Conservation (phyloP, 1,140 invertebrate species). For the Melitaea cinxia region DNA sequence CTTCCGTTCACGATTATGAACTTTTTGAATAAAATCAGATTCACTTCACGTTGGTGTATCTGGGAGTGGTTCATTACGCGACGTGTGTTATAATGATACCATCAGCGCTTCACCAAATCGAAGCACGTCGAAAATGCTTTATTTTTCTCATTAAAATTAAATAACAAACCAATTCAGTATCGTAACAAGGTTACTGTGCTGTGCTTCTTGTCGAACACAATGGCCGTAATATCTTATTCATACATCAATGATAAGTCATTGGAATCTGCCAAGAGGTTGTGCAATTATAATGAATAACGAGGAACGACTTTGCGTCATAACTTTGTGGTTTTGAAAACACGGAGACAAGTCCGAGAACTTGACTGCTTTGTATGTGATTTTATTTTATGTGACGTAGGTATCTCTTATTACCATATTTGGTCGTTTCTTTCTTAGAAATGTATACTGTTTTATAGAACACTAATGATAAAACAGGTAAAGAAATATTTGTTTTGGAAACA, state of each 20-base stretch:
- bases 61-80: constrained; percentile 62
- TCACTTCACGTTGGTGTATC: constrained; percentile 46
- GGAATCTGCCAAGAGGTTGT: constrained; percentile 4
- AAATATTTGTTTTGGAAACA: background rate
- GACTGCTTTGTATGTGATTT: constrained; percentile 4
- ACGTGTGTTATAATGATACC: constrained; percentile 50
- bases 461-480: too few relatives aligned
- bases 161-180: constrained; percentile 23
- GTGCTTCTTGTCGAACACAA: constrained; percentile 13
- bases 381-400: background rate
- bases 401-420: background rate
- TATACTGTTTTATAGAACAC: background rate
- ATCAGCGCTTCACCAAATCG: constrained; percentile 23
- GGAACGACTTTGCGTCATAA: constrained; percentile 13
- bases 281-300: background rate
- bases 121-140: constrained; percentile 24
- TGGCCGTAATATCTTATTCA: constrained; percentile 16
- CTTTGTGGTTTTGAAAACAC: constrained; percentile 5
- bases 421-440: background rate
- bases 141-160: constrained; percentile 35
- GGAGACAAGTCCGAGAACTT: background rate
- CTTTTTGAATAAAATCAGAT: constrained; percentile 66
- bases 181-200: constrained; percentile 29
- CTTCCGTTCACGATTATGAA: constrained; percentile 64
- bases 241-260: constrained; percentile 17